Evolutionary conservation across 2,797 vertebrate genomes (phyloP).

Genomic region (Eulemur rubriventer): DNA sequence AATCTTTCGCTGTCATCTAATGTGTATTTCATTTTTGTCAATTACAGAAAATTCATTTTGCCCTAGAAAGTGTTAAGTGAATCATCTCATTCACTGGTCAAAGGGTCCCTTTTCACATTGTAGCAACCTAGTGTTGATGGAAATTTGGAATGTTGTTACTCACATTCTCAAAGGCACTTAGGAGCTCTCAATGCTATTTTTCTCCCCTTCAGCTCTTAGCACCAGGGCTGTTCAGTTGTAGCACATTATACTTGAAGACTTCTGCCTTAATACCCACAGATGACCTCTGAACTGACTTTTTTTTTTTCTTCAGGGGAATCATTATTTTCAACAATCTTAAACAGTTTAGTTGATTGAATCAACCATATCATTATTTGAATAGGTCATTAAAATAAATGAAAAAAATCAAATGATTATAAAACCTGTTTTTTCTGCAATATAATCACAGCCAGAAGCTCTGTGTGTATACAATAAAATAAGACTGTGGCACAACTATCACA

Average conservation of each 20-base stretch:
- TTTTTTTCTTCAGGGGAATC: background rate
- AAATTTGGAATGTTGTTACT: background rate
- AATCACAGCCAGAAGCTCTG: background rate
- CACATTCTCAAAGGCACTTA: background rate
- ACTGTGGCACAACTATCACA: background rate
- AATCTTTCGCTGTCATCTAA: background rate
- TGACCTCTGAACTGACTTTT: background rate
- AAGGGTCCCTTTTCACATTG: background rate
- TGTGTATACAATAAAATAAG: background rate
- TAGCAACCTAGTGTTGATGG: background rate
- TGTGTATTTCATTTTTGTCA: background rate
- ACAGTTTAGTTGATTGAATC: constrained; percentile 31
- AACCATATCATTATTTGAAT: constrained; percentile 54
- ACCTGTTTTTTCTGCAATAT: constrained; percentile 19
- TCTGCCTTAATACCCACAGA: background rate
- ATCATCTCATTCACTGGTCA: background rate
- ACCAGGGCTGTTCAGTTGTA: background rate
- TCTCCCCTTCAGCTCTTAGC: background rate
- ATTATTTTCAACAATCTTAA: constrained; percentile 52
- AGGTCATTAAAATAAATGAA: constrained; percentile 56
- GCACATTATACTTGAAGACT: background rate
- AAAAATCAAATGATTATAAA: background rate
- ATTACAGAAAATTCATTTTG: background rate
- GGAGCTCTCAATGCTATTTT: no score
- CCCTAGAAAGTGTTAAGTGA: background rate